Percentiles rank a stretch among this genome's conserved stretches.
Evolutionary conservation across 2,888 invertebrate genomes (phyloP).

Genomic region (Mythimna ferrago): DNA sequence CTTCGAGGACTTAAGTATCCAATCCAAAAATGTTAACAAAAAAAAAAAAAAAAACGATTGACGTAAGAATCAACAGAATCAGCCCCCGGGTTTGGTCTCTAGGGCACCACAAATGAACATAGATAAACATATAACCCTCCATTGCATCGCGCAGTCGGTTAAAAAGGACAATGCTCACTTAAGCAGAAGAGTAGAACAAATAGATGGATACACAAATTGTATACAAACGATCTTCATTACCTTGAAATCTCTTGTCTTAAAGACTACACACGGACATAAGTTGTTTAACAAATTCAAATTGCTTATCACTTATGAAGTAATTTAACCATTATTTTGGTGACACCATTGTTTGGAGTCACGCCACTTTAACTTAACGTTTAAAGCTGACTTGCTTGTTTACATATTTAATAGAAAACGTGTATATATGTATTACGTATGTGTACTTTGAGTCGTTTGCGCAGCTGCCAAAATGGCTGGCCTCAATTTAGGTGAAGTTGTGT

Average conservation of each 20-base stretch:
- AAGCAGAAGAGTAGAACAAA: neutral
- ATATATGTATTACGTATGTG: neutral
- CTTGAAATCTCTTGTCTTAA: conserved; percentile 22
- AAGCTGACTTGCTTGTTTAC: conserved; percentile 31
- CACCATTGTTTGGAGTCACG: conserved; percentile 46
- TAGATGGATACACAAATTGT: neutral
- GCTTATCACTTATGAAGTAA: conserved; percentile 32
- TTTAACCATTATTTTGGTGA: conserved; percentile 43
- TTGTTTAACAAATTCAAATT: conserved; percentile 6
- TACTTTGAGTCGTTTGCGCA: conserved; percentile 9
- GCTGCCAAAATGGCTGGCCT: conserved; percentile 12
- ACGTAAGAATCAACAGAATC: too few relatives aligned
- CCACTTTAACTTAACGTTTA: conserved; percentile 31
- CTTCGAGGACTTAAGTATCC: too few relatives aligned
- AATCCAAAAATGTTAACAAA: too few relatives aligned
- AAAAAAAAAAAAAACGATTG: too few relatives aligned
- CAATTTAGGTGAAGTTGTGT: neutral
- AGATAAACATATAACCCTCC: too few relatives aligned
- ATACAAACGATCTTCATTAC: neutral
- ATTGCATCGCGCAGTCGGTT: too few relatives aligned
- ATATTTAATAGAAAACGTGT: conserved; percentile 41
- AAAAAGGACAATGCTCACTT: neutral
- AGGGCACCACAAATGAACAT: too few relatives aligned
- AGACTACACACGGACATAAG: conserved; percentile 9
- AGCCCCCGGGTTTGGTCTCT: too few relatives aligned